These are phyloP conservation scores for Rana temporaria DNA, from an alignment of 2,113 vertebrate genomes.

Conservation along the genomic window DNA sequence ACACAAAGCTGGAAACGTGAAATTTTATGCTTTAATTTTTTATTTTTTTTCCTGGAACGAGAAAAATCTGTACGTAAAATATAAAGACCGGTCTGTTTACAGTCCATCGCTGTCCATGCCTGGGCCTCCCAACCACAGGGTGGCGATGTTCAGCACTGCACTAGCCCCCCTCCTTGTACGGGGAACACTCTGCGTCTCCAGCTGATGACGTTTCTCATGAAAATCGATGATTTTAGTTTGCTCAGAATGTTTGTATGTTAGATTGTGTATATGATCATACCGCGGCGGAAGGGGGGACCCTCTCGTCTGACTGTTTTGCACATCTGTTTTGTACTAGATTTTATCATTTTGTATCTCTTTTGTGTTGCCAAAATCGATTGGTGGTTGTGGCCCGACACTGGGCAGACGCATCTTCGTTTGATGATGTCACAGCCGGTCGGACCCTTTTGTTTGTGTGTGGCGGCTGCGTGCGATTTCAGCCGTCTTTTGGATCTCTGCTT, in stretches of 20 bases:
- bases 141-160: not conserved
- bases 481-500: not conserved
- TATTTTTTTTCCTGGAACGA: not conserved
- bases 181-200: not conserved
- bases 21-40: no score
- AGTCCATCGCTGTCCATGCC: not conserved
- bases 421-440: not conserved
- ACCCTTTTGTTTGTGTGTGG: not conserved
- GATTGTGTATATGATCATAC: not conserved
- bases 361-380: conserved; percentile 26
- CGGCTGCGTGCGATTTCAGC: not conserved
- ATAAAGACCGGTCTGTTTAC: not conserved
- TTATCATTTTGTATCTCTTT: conserved; percentile 2
- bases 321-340: conserved; percentile 12
- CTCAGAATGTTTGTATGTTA: conserved; percentile 16
- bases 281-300: not conserved
- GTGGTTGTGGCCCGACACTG: not conserved
- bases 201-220: not conserved
- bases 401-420: not conserved
- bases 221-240: not conserved
- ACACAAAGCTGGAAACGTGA: no score
- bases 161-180: not conserved
- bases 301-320: conserved; percentile 16
- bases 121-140: not conserved
- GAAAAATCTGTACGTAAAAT: not conserved